These are phyloP conservation scores for Hoplias malabaricus DNA, from an alignment of 2,113 vertebrate genomes.

Conservation along the genomic window DNA sequence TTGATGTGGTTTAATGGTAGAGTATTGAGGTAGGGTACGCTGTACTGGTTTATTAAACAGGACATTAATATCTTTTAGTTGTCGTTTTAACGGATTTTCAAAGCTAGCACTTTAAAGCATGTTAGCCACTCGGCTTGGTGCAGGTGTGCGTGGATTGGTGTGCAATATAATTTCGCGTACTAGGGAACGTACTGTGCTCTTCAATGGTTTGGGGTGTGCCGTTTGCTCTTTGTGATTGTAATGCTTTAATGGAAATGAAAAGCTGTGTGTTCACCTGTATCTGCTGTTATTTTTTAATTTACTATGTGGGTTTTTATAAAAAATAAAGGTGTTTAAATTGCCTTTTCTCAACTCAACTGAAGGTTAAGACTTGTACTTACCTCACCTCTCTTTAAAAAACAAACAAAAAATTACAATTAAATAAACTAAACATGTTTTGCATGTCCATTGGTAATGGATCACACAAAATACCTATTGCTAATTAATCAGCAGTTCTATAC, in stretches of 20 bases:
- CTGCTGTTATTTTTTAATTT: slow-evolving; percentile 43
- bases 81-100: slow-evolving; percentile 29
- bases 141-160: slow-evolving; percentile 65
- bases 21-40: slow-evolving; percentile 18
- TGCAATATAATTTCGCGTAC: slow-evolving; percentile 76
- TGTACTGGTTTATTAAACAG: slow-evolving; percentile 30
- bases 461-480: too few relatives aligned
- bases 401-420: too few relatives aligned
- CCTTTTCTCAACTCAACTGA: neutral
- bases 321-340: slow-evolving; percentile 35
- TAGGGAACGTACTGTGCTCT: slow-evolving; percentile 24
- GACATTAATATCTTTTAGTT: slow-evolving; percentile 15
- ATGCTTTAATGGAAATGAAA: slow-evolving; percentile 45
- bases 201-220: slow-evolving; percentile 12
- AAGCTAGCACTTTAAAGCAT: slow-evolving; percentile 84
- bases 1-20: slow-evolving; percentile 27
- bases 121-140: slow-evolving; percentile 66
- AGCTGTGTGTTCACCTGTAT: slow-evolving; percentile 40
- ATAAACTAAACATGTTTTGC: too few relatives aligned
- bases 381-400: too few relatives aligned
- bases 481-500: too few relatives aligned
- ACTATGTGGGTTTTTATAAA: slow-evolving; percentile 50
- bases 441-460: too few relatives aligned
- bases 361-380: too few relatives aligned
- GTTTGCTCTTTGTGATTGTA: slow-evolving; percentile 44